Percentiles rank a stretch among this genome's conserved stretches.
phyloP scores from a whole-genome alignment of 2,888 invertebrate genomes.

The Melanargia galathea region DNA sequence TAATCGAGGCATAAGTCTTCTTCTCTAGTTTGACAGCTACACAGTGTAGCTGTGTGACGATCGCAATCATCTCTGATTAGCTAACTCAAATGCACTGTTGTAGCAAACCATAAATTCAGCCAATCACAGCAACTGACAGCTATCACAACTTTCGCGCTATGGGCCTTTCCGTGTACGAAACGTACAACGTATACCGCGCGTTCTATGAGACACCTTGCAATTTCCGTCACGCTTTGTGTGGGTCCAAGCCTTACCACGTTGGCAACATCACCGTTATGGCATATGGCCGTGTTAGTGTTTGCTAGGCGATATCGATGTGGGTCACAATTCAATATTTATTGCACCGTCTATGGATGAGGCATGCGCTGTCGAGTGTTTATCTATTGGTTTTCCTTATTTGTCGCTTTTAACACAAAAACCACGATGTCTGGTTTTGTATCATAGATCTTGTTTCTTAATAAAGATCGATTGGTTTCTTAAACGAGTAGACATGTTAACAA shows the following conservation, averaged over 20 bases:
- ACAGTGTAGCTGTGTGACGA: too few species aligned
- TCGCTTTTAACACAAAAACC: not conserved
- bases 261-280: constrained; percentile 10
- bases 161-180: too few species aligned
- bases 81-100: too few species aligned
- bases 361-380: constrained; percentile 8
- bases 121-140: too few species aligned
- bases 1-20: too few species aligned
- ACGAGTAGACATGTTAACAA: not conserved
- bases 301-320: constrained; percentile 5
- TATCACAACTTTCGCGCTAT: too few species aligned
- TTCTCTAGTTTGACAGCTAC: too few species aligned
- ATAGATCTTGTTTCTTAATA: not conserved
- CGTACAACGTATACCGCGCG: too few species aligned
- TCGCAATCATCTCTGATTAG: too few species aligned
- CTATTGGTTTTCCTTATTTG: constrained; percentile 14
- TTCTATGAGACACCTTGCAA: not conserved
- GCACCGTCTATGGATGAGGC: constrained; percentile 9
- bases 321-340: constrained; percentile 21
- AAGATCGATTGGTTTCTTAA: not conserved
- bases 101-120: too few species aligned
- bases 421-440: not conserved
- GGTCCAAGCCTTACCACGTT: not conserved
- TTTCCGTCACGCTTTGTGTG: too few species aligned
- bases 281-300: constrained; percentile 4